Evolutionary conservation across 2,797 vertebrate species (phyloP).

Genomic region (Borostomias antarcticus): DNA sequence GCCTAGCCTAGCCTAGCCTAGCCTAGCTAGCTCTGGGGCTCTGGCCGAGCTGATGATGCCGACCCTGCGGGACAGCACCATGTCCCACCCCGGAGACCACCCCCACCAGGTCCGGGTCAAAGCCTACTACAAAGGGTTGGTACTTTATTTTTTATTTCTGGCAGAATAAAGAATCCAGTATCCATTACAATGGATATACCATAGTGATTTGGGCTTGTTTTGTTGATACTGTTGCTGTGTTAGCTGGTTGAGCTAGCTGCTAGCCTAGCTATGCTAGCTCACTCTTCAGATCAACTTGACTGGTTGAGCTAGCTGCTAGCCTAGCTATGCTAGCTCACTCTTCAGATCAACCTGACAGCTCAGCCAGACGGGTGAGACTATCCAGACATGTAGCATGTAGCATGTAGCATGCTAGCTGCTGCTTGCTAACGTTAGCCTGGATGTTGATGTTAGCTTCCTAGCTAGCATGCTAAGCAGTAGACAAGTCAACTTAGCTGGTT

Average conservation of each 20-base stretch:
- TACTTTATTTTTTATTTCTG: slow-evolving; percentile 17
- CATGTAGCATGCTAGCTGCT: background rate
- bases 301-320: slow-evolving; percentile 6
- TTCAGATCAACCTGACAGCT: background rate
- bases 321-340: slow-evolving; percentile 15
- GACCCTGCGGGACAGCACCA: slow-evolving; percentile 94
- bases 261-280: slow-evolving; percentile 13
- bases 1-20: slow-evolving; percentile 53
- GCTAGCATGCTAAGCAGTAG: too few species aligned
- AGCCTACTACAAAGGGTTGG: slow-evolving; percentile 98
- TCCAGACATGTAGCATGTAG: slow-evolving; percentile 24
- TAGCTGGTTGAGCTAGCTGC: slow-evolving; percentile 7
- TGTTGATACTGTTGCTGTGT: background rate
- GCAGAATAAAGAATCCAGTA: too few species aligned
- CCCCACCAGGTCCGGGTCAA: slow-evolving; percentile 98
- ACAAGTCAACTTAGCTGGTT: too few species aligned
- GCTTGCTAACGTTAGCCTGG: background rate
- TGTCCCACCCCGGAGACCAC: slow-evolving; percentile 89
- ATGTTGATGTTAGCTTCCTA: background rate
- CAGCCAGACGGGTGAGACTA: slow-evolving; percentile 50
- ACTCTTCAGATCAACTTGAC: background rate
- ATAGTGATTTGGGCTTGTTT: too few species aligned
- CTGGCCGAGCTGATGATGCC: slow-evolving; percentile 85
- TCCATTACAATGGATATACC: too few species aligned
- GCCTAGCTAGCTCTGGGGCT: too few species aligned